These are phyloP conservation scores for Drosophila tani DNA, from an alignment of 1,140 invertebrate species.

Conservation along the genomic window DNA sequence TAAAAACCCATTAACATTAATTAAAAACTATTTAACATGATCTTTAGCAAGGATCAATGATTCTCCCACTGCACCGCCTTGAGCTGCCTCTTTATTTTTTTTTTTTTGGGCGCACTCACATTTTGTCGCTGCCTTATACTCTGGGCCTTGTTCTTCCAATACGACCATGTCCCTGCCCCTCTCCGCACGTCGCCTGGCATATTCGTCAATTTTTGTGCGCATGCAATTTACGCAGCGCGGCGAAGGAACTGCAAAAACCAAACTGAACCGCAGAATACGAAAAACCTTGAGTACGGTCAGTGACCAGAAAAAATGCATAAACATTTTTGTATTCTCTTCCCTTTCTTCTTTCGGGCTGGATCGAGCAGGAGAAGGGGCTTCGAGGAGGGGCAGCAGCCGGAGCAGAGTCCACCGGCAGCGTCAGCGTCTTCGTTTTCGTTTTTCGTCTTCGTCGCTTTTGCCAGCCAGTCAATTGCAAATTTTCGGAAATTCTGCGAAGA, in stretches of 20 bases:
- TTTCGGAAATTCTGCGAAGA: constrained; percentile 73
- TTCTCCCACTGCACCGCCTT: not conserved
- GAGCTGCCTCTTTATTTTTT: constrained; percentile 6
- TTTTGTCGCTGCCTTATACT: constrained; percentile 56
- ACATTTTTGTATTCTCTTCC: constrained; percentile 75
- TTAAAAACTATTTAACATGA: not conserved
- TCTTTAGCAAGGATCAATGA: not conserved
- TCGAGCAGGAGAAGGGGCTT: constrained; percentile 1
- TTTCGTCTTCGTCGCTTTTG: constrained; percentile 27
- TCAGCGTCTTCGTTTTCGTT: constrained; percentile 15
- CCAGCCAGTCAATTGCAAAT: constrained; percentile 79
- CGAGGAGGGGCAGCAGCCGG: constrained; percentile 3
- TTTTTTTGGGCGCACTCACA: constrained; percentile 60
- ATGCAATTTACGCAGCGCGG: constrained; percentile 78
- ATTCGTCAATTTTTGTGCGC: constrained; percentile 82
- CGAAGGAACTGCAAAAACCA: constrained; percentile 52
- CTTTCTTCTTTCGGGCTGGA: constrained; percentile 35
- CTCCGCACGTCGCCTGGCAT: constrained; percentile 68
- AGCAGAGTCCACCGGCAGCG: constrained; percentile 27
- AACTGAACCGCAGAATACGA: constrained; percentile 71
- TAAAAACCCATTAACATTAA: too few relatives aligned
- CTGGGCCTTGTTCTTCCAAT: constrained; percentile 22
- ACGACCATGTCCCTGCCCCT: constrained; percentile 7
- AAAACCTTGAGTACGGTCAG: constrained; percentile 83
- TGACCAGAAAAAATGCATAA: constrained; percentile 83